Evolutionary conservation across 2,797 vertebrate species (phyloP).

Genomic region (Semotilus atromaculatus): DNA sequence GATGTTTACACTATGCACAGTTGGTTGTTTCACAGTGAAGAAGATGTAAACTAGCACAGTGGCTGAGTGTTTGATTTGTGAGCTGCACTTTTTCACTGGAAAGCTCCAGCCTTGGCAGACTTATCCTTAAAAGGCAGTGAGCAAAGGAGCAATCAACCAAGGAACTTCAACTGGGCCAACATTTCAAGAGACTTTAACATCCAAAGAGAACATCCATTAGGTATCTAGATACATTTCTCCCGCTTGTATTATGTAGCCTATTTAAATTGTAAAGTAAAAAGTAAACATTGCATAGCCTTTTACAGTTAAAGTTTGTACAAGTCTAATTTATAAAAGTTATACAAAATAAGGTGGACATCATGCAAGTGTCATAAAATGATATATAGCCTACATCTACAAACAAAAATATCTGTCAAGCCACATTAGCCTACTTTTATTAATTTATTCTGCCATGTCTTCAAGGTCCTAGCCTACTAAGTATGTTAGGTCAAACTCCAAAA

Average conservation of each 20-base stretch:
- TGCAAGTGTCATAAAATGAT: not conserved
- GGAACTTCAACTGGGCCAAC: conserved; percentile 73
- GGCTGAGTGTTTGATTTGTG: conserved; percentile 78
- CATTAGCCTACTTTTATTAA: not conserved
- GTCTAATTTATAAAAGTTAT: not conserved
- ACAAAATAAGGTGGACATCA: not conserved
- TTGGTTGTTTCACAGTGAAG: conserved; percentile 57
- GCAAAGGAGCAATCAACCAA: conserved; percentile 77
- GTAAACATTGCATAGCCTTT: not conserved
- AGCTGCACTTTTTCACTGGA: conserved; percentile 71
- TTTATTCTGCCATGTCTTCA: not conserved
- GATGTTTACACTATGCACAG: conserved; percentile 69
- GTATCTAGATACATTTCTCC: not conserved
- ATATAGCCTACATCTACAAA: no score
- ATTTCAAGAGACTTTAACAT: conserved; percentile 52
- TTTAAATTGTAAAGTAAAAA: not conserved
- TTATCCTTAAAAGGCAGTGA: conserved; percentile 84
- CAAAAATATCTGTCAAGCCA: not conserved
- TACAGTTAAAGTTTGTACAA: not conserved
- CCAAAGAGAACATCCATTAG: not conserved
- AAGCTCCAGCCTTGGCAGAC: conserved; percentile 72
- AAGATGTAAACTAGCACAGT: conserved; percentile 64
- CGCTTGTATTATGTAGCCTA: not conserved
- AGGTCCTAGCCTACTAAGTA: not conserved
- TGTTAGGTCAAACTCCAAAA: not conserved